Evolutionary conservation across 2,113 vertebrate genomes (phyloP).

Genomic region (Euleptes europaea): DNA sequence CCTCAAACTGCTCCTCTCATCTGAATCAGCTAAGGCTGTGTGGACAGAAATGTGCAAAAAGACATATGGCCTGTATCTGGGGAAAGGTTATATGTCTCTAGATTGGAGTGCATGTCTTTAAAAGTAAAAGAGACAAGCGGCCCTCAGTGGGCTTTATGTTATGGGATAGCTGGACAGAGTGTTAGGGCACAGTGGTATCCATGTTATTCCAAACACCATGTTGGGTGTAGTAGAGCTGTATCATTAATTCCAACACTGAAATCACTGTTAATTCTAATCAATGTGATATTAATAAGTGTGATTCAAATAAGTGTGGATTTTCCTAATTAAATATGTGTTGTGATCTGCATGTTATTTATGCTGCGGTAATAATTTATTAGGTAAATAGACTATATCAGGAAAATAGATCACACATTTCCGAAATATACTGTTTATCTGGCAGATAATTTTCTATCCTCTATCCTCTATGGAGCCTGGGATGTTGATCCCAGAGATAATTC

Average conservation of each 20-base stretch:
- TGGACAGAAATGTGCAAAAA: too few relatives aligned
- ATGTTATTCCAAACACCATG: not conserved
- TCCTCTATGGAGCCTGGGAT: conserved; percentile 4
- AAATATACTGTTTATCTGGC: not conserved
- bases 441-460: conserved; percentile 3
- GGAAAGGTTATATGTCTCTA: too few relatives aligned
- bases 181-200: not conserved
- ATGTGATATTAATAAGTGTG: not conserved
- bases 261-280: conserved; percentile 7
- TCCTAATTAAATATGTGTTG: conserved; percentile 8
- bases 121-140: too few relatives aligned
- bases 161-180: not conserved
- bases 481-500: conserved; percentile 11
- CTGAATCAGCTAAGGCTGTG: too few relatives aligned
- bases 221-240: not conserved
- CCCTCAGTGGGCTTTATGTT: not conserved
- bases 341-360: conserved; percentile 10
- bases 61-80: too few relatives aligned
- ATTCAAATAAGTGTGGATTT: conserved; percentile 22
- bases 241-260: not conserved
- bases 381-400: conserved; percentile 15
- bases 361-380: not conserved
- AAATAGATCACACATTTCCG: conserved; percentile 2
- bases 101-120: too few relatives aligned
- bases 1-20: too few relatives aligned